Percentiles rank a stretch among this genome's conserved stretches.
These are phyloP conservation scores for Myoxocephalus aenaeus DNA, from an alignment of 2,797 vertebrate species.

Conservation along the genomic window DNA sequence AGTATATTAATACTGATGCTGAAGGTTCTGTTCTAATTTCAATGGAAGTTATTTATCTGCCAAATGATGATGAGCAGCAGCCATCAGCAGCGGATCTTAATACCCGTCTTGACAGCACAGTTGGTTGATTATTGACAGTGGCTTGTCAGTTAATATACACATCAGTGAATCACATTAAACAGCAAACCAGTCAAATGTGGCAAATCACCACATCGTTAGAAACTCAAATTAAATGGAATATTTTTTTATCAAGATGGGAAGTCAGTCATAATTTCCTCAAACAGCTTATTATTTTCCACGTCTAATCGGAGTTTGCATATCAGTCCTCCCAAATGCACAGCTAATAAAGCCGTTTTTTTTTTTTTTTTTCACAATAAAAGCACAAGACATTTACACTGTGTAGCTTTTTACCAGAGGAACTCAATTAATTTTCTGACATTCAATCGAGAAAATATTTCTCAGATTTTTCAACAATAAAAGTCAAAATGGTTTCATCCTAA, in stretches of 20 bases:
- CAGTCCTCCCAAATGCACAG: conserved; percentile 9
- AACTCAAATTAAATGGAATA: conserved; percentile 52
- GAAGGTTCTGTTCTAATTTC: conserved; percentile 59
- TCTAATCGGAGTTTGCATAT: conserved; percentile 34
- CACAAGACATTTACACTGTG: not conserved
- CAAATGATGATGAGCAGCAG: conserved; percentile 66
- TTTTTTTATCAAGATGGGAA: conserved; percentile 57
- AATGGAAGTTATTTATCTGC: conserved; percentile 65
- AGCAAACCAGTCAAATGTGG: conserved; percentile 62
- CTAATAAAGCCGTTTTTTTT: conserved; percentile 1
- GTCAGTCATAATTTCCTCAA: conserved; percentile 63
- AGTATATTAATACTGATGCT: conserved; percentile 44
- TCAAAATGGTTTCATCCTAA: not conserved
- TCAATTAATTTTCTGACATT: not conserved
- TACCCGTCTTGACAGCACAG: conserved; percentile 29
- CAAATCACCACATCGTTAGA: conserved; percentile 57
- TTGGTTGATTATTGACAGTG: conserved; percentile 70
- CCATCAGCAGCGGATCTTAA: conserved; percentile 50
- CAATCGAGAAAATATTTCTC: not conserved
- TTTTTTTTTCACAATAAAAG: not conserved
- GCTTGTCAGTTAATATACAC: conserved; percentile 66
- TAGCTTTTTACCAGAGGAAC: not conserved
- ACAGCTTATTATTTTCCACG: conserved; percentile 41
- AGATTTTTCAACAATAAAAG: not conserved
- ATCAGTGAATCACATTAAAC: conserved; percentile 56